Evolutionary conservation across 2,797 vertebrate species (phyloP), one percentile per base, ranked within the genome.

Genomic region (Crypturellus tataupa): DNA sequence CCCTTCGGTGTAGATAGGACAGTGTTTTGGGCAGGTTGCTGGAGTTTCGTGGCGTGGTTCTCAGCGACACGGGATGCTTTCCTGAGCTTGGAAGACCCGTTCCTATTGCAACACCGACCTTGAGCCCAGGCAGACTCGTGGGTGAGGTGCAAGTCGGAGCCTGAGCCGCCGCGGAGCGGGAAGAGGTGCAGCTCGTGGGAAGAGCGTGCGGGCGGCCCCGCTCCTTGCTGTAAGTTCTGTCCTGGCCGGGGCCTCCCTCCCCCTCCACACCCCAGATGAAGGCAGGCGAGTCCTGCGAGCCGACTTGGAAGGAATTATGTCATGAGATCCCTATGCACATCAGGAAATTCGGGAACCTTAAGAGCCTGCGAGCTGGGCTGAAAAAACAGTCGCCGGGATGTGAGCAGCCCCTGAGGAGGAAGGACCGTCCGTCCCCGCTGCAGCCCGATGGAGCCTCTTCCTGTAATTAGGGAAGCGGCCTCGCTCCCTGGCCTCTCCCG

Each of bases 281-380:
- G 94, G 94, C 64, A 90, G 83, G 80, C 88, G 82, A 93, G 60
- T 72, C 75, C 60, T 75, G 25, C 72, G 63, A 68, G 59, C 42
- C 53, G 18, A 11, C 77, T 88, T 73, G 95, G 94, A 95, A 96
- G 65, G 92, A 92, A 94, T 94, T 21, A 93, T 84, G 35, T 95
- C 92, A 96, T 90, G 80, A 88, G 83, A 92, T 96, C 75, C 83
- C 71, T 68, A 85, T 92, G 94, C 53, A 29, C 79, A 78, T 94
- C 84, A 92, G 96, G 95, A 95, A 96, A 68, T 62, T 0, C 44
- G 20, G 68, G 90, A 60, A 65, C 78, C 88, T 80, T 20, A 47
- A 63, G 71, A 85, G 47, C 51, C 53, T 80, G 80, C 49, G 40
- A 5, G 65, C 49, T 86, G 49, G 58, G 65, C 67, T 70, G 70